phyloP scores from a whole-genome alignment of 2,113 vertebrate genomes.

The Odobenus rosmarus region DNA sequence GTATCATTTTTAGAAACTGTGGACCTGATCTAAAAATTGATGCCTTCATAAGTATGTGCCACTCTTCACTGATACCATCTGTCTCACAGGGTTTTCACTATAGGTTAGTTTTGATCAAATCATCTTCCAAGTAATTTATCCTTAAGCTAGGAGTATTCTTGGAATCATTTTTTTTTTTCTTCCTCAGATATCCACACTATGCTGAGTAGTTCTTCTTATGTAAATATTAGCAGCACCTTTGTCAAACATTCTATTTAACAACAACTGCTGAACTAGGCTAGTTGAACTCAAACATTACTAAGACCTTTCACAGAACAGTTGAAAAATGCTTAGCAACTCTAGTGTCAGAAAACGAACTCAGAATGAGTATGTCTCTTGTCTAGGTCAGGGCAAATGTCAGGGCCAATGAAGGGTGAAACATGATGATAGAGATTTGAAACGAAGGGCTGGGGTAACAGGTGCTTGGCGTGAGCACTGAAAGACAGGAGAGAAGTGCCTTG shows the following conservation, averaged over 20 bases:
- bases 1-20: conserved; percentile 38
- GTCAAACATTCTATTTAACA: conserved; percentile 35
- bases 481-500: not conserved
- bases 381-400: conserved; percentile 59
- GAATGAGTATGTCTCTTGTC: conserved; percentile 37
- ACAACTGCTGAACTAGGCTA: not conserved
- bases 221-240: conserved; percentile 18
- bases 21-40: not conserved
- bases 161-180: not conserved
- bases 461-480: not conserved
- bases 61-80: not conserved
- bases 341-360: conserved; percentile 46
- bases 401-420: conserved; percentile 6
- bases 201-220: not conserved
- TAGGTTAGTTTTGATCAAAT: conserved; percentile 27
- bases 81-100: not conserved
- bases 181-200: not conserved
- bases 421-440: conserved; percentile 36
- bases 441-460: conserved; percentile 34
- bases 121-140: not conserved
- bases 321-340: conserved; percentile 19
- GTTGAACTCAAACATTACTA: conserved; percentile 29
- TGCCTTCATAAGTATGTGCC: not conserved
- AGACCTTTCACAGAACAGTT: not conserved
- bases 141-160: not conserved